Percentiles rank a stretch among this genome's conserved stretches.
Conservation (phyloP, 1,140 invertebrate species). For the Calosoma granatense region DNA sequence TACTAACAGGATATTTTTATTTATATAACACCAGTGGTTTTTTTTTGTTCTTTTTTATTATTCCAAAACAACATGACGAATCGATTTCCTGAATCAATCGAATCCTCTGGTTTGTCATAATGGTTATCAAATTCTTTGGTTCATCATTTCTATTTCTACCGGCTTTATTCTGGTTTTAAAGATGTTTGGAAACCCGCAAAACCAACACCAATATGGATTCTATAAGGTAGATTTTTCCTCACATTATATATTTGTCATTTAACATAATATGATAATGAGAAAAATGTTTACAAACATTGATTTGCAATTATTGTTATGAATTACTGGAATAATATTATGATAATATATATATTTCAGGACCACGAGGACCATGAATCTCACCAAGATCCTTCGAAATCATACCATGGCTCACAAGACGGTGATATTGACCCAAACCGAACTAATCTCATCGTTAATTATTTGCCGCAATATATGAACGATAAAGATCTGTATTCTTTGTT, state of each 20-base stretch:
- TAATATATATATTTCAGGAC: background rate
- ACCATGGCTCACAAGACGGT: background rate
- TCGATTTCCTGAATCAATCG: no score
- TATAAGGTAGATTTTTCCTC: background rate
- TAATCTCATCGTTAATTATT: constrained; percentile 91
- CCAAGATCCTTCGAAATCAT: background rate
- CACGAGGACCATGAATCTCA: background rate
- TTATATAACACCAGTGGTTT: background rate
- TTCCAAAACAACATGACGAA: background rate
- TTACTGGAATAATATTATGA: background rate
- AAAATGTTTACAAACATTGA: no score
- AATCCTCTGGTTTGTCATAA: no score
- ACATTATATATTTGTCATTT: no score
- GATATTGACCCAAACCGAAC: constrained; percentile 32
- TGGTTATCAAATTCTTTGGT: no score
- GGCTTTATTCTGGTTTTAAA: background rate
- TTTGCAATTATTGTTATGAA: no score
- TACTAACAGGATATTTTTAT: background rate
- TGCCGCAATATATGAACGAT: constrained; percentile 87
- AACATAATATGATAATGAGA: no score
- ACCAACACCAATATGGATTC: background rate
- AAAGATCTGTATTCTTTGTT: constrained; percentile 85
- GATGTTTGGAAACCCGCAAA: constrained; percentile 3
- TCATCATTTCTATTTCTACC: no score
- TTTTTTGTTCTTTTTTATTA: background rate